Conservation (phyloP, 2,113 vertebrate species). For the Genyomyrus donnyi region DNA sequence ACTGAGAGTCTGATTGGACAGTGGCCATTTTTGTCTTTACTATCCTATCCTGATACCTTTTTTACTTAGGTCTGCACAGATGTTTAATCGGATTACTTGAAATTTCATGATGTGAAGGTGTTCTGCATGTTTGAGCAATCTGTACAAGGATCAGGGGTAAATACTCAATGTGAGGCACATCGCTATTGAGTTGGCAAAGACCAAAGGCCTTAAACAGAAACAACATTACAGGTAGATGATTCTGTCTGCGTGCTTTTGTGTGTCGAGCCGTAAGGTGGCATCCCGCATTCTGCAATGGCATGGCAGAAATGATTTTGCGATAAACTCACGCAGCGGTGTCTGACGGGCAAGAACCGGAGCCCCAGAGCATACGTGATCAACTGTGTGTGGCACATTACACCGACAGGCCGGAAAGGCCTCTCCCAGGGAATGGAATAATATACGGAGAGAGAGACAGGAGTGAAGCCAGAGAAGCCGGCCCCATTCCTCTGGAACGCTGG, state of each 20-base stretch:
- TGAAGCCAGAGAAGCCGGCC: conserved; percentile 31
- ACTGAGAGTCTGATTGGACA: background rate
- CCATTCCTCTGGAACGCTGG: conserved; percentile 48
- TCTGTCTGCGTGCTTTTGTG: background rate
- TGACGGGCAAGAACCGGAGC: conserved; percentile 45
- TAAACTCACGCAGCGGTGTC: conserved; percentile 55
- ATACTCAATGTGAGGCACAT: background rate
- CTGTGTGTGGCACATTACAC: conserved; percentile 60
- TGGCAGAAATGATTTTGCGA: conserved; percentile 56
- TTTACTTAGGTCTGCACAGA: background rate
- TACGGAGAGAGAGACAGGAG: conserved; percentile 26
- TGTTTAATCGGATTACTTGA: background rate
- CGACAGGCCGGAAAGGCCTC: conserved; percentile 61
- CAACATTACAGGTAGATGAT: background rate
- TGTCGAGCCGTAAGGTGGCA: conserved; percentile 40
- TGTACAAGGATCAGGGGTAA: background rate
- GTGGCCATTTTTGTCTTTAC: background rate
- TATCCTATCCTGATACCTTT: background rate
- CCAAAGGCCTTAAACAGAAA: background rate
- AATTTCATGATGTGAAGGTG: background rate
- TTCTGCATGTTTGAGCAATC: background rate
- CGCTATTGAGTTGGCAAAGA: background rate
- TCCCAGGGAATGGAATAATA: conserved; percentile 59
- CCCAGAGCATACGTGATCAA: conserved; percentile 58
- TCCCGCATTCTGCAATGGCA: conserved; percentile 38